Base-by-base conservation (phyloP, 2,888 invertebrate species). In the Cryptocephalus moraei region DNA sequence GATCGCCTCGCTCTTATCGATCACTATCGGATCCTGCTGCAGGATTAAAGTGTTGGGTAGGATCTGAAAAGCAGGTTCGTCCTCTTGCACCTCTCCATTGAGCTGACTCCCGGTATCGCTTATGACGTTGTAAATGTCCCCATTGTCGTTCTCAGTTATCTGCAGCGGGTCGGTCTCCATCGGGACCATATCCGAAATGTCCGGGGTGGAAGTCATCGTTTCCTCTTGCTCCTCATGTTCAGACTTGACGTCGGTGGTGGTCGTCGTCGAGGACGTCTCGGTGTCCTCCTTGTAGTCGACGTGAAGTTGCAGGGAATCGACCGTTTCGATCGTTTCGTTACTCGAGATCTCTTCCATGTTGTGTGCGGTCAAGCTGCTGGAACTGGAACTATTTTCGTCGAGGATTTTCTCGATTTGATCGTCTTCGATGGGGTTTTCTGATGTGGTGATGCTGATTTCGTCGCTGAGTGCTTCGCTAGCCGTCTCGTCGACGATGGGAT, bases 11-110 rank as follows among this genome's bases (percentile, higher is more conserved):
- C 40, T 39, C 41, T 53, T 53, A 2, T 52, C 49, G 31, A 49
- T 50, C 39, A 63, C 56, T 8, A 66, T 61, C 2, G 66, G 58
- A 47, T 68, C 67, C 49, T 71, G 70, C 47, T 70, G 70, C 8
- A 72, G 55, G 43, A 71, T 72, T 39, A 71, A 50, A 6, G 69
- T 66, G 48, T 69, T 70, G 1, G 72, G 71, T 45, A 72, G 55
- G 39, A 64, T 60, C 36, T 61, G 61, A 51, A 64, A 65, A 13
- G 60, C 49, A 32, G 61, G 59, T 33, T 57, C 55, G 9, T 11
- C 32, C 9, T 13, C 32, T 8, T 42, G 22, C n/a, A 36, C 36
- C 6, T 36, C 36, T 4, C 36, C 36, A 36, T 36, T 36, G 10
- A 40, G 12, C 22, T 40, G 12, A 13, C 8, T 40, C 10, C 10